These are phyloP conservation scores for Acleris emargana DNA, from an alignment of 2,888 invertebrate genomes.

Conservation along the genomic window DNA sequence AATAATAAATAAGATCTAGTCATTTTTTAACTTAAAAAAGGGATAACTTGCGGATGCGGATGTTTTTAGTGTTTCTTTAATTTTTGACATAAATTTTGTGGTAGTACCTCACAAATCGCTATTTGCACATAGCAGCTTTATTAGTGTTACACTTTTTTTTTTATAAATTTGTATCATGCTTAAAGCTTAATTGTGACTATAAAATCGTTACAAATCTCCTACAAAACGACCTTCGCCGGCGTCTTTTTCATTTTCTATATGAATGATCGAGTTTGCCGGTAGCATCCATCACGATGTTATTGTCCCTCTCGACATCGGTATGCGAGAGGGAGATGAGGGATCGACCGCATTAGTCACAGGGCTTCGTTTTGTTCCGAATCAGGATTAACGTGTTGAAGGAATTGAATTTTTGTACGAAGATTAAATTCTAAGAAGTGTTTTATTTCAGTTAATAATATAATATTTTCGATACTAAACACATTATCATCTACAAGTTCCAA, in stretches of 20 bases:
- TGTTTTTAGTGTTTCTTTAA: too few relatives aligned
- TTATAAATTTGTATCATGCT: too few relatives aligned
- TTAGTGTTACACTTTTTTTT: too few relatives aligned
- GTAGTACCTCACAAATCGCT: too few relatives aligned
- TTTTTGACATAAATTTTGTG: too few relatives aligned
- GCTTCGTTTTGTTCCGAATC: conserved; percentile 63
- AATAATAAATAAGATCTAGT: too few relatives aligned
- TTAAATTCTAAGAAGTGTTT: not conserved
- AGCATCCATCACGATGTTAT: conserved; percentile 75
- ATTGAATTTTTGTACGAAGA: conserved; percentile 10
- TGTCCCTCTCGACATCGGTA: conserved; percentile 59
- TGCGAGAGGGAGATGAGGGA: conserved; percentile 46
- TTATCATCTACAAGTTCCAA: too few relatives aligned
- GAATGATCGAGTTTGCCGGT: conserved; percentile 71
- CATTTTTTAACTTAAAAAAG: too few relatives aligned
- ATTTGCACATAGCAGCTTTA: too few relatives aligned
- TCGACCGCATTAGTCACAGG: conserved; percentile 63
- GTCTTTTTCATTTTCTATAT: conserved; percentile 57
- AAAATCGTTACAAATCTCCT: conserved; percentile 9
- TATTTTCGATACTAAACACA: too few relatives aligned
- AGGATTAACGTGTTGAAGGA: conserved; percentile 14
- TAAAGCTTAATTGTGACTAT: not conserved
- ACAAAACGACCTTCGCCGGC: conserved; percentile 13
- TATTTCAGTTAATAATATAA: too few relatives aligned
- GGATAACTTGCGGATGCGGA: too few relatives aligned